Evolutionary conservation across 2,888 invertebrate genomes (phyloP).

Genomic region (Helobdella robusta): DNA sequence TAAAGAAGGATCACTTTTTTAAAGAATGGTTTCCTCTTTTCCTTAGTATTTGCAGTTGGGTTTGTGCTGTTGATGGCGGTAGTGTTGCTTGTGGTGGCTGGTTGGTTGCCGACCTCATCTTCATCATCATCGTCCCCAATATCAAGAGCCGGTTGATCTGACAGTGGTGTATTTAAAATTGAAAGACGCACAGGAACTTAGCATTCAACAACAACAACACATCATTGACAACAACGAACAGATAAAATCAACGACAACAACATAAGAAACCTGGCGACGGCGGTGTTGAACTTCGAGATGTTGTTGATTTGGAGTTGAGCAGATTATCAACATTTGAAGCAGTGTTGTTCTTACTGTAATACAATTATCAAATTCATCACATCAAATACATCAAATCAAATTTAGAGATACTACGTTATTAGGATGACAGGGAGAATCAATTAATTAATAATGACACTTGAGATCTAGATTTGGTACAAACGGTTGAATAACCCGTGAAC

Average conservation of each 20-base stretch:
- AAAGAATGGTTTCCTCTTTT: slow-evolving; percentile 95
- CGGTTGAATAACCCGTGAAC: no score
- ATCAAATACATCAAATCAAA: no score
- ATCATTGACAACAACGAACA: neutral
- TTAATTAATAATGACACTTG: no score
- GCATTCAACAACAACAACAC: neutral
- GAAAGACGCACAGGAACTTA: neutral
- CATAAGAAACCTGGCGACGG: slow-evolving; percentile 70
- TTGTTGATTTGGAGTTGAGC: slow-evolving; percentile 53
- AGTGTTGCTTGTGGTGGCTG: slow-evolving; percentile 5
- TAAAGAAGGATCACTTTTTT: slow-evolving; percentile 62
- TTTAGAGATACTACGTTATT: no score
- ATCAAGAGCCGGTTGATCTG: slow-evolving; percentile 5
- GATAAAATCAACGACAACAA: no score
- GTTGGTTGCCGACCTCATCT: neutral
- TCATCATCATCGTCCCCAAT: neutral
- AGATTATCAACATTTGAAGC: slow-evolving; percentile 76
- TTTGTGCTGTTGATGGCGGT: slow-evolving; percentile 41
- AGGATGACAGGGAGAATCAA: no score
- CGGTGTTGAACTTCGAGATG: slow-evolving; percentile 96
- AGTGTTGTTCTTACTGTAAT: slow-evolving; percentile 66
- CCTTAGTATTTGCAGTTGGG: slow-evolving; percentile 74
- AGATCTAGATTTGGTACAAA: no score
- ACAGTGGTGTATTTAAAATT: neutral
- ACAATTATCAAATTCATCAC: no score